Evolutionary conservation across 1,140 invertebrate species (phyloP), one percentile per base, ranked within the genome.

Genomic region (Drosophila pectinifera): DNA sequence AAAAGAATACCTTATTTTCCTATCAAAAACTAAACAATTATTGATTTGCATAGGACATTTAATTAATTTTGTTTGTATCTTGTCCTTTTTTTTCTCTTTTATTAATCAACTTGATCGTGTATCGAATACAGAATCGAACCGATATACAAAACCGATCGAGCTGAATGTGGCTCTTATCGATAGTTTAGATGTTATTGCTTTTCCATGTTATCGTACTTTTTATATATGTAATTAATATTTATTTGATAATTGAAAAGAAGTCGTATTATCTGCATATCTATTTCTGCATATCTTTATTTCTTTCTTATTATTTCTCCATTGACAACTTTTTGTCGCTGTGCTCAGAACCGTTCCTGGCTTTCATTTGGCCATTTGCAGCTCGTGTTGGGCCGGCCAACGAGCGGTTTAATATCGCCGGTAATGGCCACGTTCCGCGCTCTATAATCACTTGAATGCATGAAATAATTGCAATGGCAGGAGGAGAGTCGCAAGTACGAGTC

Each of bases 381-480:
- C 65, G 31, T 67, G 62, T 68, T 54, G 46, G 63, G 59, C 56
- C 55, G 59, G 54, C 74, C 59, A 56, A 51, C 72, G 54, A 24
- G 43, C 61, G 82, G 74, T 73, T 67, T 86, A 86, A 86, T 78
- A 78, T 82, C 80, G 74, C 74, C 78, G 68, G 83, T 86, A 86
- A 86, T 86, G 80, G 82, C 82, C 78, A 82, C 83, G 82, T 81
- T 86, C 65, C 74, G 54, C 45, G 61, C 57, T 73, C 78, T 81
- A 58, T 70, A 80, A 80, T 85, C 81, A 84, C 68, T 28, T 31
- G 45, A 43, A 54, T 69, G 62, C 61, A 53, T 69, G 65, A 77
- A 75, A 67, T 68, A 77, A 77, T 77, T 77, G 59, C 73, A 53
- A 26, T 62, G 55, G n/a, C 26, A 43, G 20, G 28, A 22, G n/a